Conservation (phyloP, 1,140 invertebrate genomes). For the Palaemon carinicauda region DNA sequence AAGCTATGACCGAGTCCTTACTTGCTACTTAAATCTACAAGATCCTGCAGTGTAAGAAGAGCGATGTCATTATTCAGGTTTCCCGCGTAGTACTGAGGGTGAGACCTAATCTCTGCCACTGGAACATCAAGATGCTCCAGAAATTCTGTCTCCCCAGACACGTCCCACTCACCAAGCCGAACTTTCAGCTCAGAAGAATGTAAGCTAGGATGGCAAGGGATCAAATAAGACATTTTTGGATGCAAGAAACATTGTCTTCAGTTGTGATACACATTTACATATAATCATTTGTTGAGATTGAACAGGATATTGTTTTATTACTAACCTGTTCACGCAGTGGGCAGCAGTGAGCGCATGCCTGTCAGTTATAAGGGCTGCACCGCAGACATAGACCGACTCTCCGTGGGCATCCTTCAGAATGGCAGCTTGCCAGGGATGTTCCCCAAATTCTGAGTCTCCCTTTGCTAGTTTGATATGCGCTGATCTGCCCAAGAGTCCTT, state of each 20-base stretch:
- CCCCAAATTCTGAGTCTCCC: slow-evolving; percentile 89
- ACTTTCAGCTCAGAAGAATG: slow-evolving; percentile 79
- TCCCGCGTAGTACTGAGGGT: slow-evolving; percentile 90
- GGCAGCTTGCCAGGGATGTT: slow-evolving; percentile 91
- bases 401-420: slow-evolving; percentile 88
- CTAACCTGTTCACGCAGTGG: slow-evolving; percentile 77
- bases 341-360: slow-evolving; percentile 82
- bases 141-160: slow-evolving; percentile 92
- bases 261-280: too few species aligned
- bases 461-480: too few species aligned
- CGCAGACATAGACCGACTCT: slow-evolving; percentile 82
- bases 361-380: slow-evolving; percentile 80
- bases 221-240: too few species aligned
- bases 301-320: background rate
- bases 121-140: slow-evolving; percentile 90
- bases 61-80: slow-evolving; percentile 90
- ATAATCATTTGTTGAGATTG: too few species aligned
- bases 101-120: slow-evolving; percentile 78
- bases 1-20: slow-evolving; percentile 11
- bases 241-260: too few species aligned
- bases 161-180: slow-evolving; percentile 92
- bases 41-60: slow-evolving; percentile 79
- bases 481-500: too few species aligned
- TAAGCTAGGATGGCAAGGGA: slow-evolving; percentile 37
- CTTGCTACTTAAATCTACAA: slow-evolving; percentile 78